Conservation (phyloP, 2,113 vertebrate species). For the Hiodon alosoides region DNA sequence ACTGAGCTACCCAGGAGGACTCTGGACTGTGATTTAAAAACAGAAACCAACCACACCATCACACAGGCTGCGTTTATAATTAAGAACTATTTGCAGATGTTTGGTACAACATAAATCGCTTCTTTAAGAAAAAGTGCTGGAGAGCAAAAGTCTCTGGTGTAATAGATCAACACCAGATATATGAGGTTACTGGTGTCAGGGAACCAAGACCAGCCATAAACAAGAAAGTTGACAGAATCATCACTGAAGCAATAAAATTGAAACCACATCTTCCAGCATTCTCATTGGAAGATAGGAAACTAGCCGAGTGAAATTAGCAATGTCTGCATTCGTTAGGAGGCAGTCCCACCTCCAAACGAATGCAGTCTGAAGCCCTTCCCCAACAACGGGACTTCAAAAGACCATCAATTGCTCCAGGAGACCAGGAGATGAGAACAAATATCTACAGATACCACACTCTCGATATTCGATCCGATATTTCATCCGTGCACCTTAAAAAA, state of each 20-base stretch:
- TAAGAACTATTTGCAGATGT: no score
- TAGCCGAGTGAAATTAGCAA: not conserved
- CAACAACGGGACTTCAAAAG: no score
- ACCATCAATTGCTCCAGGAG: no score
- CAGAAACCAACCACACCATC: not conserved
- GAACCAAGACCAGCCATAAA: not conserved
- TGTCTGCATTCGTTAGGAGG: no score
- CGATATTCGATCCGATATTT: not conserved
- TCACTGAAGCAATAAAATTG: not conserved
- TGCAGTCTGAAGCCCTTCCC: no score
- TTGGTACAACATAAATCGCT: no score
- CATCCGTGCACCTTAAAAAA: not conserved
- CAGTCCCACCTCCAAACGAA: no score
- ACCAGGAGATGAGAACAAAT: no score
- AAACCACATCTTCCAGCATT: not conserved
- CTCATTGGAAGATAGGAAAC: not conserved
- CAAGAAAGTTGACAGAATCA: not conserved
- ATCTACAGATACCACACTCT: no score
- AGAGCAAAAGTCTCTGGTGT: not conserved
- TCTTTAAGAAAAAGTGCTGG: not conserved
- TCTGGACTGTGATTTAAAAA: not conserved
- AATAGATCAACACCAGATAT: not conserved
- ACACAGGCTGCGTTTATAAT: no score
- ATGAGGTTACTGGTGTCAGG: not conserved
- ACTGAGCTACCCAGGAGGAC: no score